phyloP scores from a whole-genome alignment of 2,797 vertebrate genomes.

The Mormyrops boulengeri region DNA sequence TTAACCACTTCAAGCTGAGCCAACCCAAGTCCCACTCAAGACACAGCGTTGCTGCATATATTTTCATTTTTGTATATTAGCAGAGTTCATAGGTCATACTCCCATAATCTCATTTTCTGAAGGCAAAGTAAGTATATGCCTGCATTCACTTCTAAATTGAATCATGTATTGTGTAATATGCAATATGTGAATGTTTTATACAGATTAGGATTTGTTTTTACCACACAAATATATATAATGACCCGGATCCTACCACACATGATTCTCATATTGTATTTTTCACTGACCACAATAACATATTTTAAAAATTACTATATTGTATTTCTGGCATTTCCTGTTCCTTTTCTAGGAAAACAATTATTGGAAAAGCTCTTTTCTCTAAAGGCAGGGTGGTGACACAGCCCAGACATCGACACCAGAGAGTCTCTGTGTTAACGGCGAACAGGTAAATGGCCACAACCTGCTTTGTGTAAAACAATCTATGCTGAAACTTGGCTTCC shows the following conservation, averaged over 20 bases:
- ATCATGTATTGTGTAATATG: neutral
- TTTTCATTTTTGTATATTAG: neutral
- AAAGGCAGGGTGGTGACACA: neutral
- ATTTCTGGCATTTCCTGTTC: conserved; percentile 9
- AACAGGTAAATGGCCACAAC: neutral
- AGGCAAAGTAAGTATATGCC: neutral
- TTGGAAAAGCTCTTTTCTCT: neutral
- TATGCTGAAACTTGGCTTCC: neutral
- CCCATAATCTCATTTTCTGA: neutral
- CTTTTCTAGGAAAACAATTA: conserved; percentile 10
- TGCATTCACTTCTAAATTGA: neutral
- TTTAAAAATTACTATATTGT: conserved; percentile 6
- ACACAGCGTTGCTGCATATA: neutral
- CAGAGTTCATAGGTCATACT: neutral
- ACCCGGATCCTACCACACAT: neutral
- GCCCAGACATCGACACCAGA: neutral
- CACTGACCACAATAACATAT: conserved; percentile 6
- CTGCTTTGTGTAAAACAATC: neutral
- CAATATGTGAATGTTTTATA: neutral
- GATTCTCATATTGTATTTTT: conserved; percentile 8
- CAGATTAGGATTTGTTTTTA: neutral
- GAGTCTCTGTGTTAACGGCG: neutral
- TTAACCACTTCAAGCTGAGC: neutral
- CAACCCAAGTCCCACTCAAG: neutral
- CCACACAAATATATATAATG: neutral